Percentiles rank a stretch among this genome's conserved stretches.
Evolutionary conservation across 2,888 invertebrate species (phyloP).

Genomic region (Cerceris ruficornis): DNA sequence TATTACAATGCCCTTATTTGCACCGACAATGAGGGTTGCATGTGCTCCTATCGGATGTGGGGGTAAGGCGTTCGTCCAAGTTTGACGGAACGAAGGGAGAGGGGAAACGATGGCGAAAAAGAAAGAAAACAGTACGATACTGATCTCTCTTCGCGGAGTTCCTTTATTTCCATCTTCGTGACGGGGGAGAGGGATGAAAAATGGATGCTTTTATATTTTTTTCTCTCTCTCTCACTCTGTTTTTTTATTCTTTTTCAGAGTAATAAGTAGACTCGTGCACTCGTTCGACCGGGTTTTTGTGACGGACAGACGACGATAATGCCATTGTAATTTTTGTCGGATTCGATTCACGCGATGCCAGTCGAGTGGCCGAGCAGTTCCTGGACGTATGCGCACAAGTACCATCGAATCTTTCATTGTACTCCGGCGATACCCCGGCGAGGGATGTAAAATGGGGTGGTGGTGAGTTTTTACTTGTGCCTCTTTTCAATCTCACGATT

Average conservation of each 20-base stretch:
- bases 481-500: neutral
- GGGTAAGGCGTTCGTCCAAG: constrained; percentile 38
- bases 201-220: neutral
- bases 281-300: constrained; percentile 4
- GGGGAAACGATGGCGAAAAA: constrained; percentile 24
- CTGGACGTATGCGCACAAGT: constrained; percentile 4
- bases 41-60: constrained; percentile 11
- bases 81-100: constrained; percentile 10
- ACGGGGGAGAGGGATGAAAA: constrained; percentile 3
- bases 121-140: constrained; percentile 54
- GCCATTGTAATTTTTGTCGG: constrained; percentile 20
- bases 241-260: neutral
- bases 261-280: constrained; percentile 9
- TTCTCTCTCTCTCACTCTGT: no score
- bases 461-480: neutral
- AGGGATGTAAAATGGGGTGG: constrained; percentile 4
- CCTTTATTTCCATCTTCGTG: constrained; percentile 28
- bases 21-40: constrained; percentile 47
- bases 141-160: constrained; percentile 51
- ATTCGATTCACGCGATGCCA: constrained; percentile 11
- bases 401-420: constrained; percentile 21
- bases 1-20: constrained; percentile 62
- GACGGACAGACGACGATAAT: constrained; percentile 33
- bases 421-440: constrained; percentile 18
- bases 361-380: constrained; percentile 24